A percentile compares a stretch with the other conserved stretches of the same genome.
phyloP scores from a whole-genome alignment of 2,888 invertebrate genomes.

The Cetonia aurata region DNA sequence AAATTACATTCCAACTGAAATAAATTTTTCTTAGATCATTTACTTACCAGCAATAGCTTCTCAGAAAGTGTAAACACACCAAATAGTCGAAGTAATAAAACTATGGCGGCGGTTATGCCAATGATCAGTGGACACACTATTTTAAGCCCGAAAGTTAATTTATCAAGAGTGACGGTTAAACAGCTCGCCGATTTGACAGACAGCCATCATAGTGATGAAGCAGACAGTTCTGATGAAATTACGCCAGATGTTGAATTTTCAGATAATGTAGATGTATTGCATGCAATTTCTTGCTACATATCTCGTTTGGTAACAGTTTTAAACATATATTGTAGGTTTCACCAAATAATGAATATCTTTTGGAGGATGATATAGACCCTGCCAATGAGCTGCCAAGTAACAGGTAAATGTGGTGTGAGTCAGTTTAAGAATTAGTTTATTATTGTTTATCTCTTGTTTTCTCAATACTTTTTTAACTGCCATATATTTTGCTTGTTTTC shows the following conservation, averaged over 20 bases:
- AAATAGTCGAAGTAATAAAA: conserved; percentile 40
- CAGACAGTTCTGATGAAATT: background rate
- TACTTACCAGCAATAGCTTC: background rate
- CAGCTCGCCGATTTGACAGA: conserved; percentile 36
- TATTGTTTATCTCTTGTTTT: too few relatives aligned
- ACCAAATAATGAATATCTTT: conserved; percentile 11
- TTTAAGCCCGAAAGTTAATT: conserved; percentile 51
- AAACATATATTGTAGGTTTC: conserved; percentile 10
- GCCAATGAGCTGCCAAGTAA: background rate
- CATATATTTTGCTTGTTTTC: too few relatives aligned
- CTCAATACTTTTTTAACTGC: too few relatives aligned
- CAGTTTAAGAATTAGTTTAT: background rate
- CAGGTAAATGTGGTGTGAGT: conserved; percentile 9
- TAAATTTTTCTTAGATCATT: conserved; percentile 12
- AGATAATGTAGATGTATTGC: conserved; percentile 28
- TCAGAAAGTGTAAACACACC: background rate
- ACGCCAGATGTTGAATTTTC: conserved; percentile 21
- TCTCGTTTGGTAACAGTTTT: background rate
- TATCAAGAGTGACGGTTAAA: conserved; percentile 47
- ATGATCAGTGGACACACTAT: conserved; percentile 55
- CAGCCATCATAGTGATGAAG: background rate
- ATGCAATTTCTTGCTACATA: background rate
- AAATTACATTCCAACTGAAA: background rate
- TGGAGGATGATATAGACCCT: background rate
- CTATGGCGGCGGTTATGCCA: conserved; percentile 51